Conservation (phyloP, 2,888 invertebrate genomes). For the Patella ulyssiponensis region DNA sequence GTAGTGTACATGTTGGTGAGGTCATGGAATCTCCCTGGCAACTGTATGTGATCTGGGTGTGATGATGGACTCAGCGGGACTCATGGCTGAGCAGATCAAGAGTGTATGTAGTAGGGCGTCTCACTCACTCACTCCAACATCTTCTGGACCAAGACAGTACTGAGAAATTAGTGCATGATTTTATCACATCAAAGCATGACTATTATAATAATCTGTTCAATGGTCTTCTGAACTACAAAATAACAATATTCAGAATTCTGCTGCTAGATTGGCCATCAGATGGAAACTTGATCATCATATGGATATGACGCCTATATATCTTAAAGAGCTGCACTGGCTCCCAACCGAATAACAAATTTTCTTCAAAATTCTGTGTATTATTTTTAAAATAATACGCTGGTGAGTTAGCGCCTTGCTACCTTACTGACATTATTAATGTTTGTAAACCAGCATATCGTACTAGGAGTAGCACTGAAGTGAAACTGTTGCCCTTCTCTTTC, state of each 20-base stretch:
- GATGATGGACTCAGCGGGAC: too few relatives aligned
- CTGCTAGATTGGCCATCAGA: background rate
- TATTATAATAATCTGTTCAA: too few relatives aligned
- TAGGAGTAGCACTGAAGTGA: background rate
- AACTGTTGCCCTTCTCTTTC: background rate
- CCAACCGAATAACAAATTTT: background rate
- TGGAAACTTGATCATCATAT: background rate
- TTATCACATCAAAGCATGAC: too few relatives aligned
- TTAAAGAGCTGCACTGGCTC: constrained; percentile 14
- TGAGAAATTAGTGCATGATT: too few relatives aligned
- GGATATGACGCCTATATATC: constrained; percentile 8
- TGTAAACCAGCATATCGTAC: background rate
- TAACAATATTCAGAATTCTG: constrained; percentile 13
- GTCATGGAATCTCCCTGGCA: too few relatives aligned
- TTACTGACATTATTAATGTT: background rate
- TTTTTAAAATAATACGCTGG: background rate
- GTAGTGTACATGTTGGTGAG: too few relatives aligned
- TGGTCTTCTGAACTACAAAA: background rate
- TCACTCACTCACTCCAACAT: too few relatives aligned
- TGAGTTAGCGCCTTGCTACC: background rate
- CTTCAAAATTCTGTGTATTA: constrained; percentile 6
- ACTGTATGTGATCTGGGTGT: too few relatives aligned
- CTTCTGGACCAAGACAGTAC: too few relatives aligned
- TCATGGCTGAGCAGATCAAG: too few relatives aligned
- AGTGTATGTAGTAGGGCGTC: too few relatives aligned